These are phyloP conservation scores for Coilia nasus DNA, from an alignment of 2,797 vertebrate genomes.

Conservation along the genomic window DNA sequence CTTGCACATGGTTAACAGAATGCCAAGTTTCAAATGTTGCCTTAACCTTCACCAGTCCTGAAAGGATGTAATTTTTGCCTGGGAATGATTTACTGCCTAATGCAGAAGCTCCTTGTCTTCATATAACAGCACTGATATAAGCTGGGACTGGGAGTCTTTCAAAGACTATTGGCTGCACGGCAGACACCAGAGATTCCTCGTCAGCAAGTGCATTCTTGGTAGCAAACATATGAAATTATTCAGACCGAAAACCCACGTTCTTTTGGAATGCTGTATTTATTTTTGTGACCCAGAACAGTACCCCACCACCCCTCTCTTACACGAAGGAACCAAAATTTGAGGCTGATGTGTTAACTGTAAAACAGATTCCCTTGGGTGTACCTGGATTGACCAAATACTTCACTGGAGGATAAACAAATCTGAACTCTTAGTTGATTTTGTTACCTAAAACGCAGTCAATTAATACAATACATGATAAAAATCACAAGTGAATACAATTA, in stretches of 20 bases:
- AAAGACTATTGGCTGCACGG: neutral
- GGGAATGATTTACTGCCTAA: neutral
- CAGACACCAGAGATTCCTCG: neutral
- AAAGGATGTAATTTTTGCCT: neutral
- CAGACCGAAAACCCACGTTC: conserved; percentile 21
- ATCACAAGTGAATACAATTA: neutral
- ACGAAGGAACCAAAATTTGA: neutral
- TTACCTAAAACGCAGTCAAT: neutral
- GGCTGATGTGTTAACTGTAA: conserved; percentile 6
- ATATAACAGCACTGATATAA: too few relatives aligned
- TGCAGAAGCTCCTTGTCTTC: neutral
- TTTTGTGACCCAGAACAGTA: conserved; percentile 20
- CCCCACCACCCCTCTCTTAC: neutral
- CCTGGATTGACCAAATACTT: neutral
- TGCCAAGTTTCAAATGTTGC: neutral
- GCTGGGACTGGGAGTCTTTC: neutral
- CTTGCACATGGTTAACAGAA: neutral
- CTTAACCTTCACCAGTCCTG: neutral
- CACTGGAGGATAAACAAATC: neutral
- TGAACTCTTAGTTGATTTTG: neutral
- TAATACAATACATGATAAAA: conserved; percentile 10
- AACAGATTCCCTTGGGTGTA: neutral
- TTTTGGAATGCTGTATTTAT: conserved; percentile 31
- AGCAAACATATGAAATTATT: conserved; percentile 23
- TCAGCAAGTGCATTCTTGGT: neutral